A percentile compares a stretch with the other conserved stretches of the same genome.
These are phyloP conservation scores for Semnornis frantzii DNA, from an alignment of 2,113 vertebrate genomes.

Conservation along the genomic window DNA sequence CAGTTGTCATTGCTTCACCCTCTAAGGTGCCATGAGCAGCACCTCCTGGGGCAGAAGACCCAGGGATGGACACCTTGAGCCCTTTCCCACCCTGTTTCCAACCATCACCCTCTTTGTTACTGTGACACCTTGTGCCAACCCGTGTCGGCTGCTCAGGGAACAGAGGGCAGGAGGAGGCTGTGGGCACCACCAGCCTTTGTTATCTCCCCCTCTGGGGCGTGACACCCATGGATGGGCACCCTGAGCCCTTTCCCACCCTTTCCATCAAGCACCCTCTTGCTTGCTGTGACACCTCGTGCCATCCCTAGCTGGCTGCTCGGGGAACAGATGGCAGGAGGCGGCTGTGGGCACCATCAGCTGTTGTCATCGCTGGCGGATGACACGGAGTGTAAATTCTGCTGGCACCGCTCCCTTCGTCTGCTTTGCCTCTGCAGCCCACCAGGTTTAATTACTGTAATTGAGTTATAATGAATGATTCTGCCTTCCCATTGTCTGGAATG, in stretches of 20 bases:
- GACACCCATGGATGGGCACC: too few relatives aligned
- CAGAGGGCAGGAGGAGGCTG: too few relatives aligned
- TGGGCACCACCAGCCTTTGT: too few relatives aligned
- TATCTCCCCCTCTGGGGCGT: background rate
- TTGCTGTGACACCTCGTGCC: background rate
- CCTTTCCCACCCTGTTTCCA: too few relatives aligned
- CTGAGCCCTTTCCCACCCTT: background rate
- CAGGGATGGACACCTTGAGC: too few relatives aligned
- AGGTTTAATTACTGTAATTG: conserved; percentile 82
- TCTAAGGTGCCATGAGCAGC: too few relatives aligned
- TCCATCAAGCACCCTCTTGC: background rate
- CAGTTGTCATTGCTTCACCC: too few relatives aligned
- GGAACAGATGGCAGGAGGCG: conserved; percentile 77
- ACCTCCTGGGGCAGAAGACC: too few relatives aligned
- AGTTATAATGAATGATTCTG: conserved; percentile 78
- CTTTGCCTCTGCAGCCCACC: conserved; percentile 74
- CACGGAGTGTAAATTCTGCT: conserved; percentile 73
- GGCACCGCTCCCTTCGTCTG: conserved; percentile 70
- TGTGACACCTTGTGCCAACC: too few relatives aligned
- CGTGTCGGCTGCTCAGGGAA: too few relatives aligned
- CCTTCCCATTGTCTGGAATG: conserved; percentile 58
- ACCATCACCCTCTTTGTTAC: too few relatives aligned
- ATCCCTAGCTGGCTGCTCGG: background rate
- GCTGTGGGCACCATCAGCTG: conserved; percentile 67
- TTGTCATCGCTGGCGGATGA: conserved; percentile 72